These are phyloP conservation scores for Andricus quercusramuli DNA, from an alignment of 2,888 invertebrate species.

Conservation along the genomic window DNA sequence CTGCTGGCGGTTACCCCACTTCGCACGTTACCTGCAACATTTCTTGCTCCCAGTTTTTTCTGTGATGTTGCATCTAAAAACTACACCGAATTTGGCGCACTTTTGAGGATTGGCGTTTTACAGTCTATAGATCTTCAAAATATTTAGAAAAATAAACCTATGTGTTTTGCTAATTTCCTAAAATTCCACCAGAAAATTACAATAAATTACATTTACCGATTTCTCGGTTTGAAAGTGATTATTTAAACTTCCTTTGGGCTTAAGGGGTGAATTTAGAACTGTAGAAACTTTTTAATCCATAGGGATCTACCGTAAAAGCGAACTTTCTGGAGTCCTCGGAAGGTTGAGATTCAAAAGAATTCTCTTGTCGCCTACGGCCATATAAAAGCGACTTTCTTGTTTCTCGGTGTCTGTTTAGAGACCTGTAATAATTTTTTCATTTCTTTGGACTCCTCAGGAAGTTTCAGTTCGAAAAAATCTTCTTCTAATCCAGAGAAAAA, in stretches of 20 bases:
- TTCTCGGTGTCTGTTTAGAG: slow-evolving; percentile 1
- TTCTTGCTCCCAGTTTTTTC: no score
- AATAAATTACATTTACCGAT: background rate
- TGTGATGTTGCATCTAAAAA: no score
- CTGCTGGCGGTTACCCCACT: no score
- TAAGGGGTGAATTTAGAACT: background rate
- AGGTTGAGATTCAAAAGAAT: slow-evolving; percentile 29
- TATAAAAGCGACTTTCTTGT: slow-evolving; percentile 25
- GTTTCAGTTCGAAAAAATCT: background rate
- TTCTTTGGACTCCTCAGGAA: background rate
- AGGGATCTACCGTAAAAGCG: background rate
- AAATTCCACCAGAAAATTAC: no score
- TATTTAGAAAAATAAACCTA: no score
- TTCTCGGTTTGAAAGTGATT: background rate
- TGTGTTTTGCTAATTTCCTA: no score
- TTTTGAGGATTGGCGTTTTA: no score
- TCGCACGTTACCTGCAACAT: no score
- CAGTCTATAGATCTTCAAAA: no score
- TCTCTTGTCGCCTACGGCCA: slow-evolving; percentile 21
- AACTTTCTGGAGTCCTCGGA: slow-evolving; percentile 11
- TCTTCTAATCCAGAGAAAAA: background rate
- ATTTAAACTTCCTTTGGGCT: background rate
- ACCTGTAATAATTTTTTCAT: background rate
- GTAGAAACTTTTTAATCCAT: background rate
- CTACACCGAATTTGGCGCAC: no score